A percentile compares a stretch with the other conserved stretches of the same genome.
phyloP scores from a whole-genome alignment of 1,140 invertebrate species.

The Penaeus japonicus region DNA sequence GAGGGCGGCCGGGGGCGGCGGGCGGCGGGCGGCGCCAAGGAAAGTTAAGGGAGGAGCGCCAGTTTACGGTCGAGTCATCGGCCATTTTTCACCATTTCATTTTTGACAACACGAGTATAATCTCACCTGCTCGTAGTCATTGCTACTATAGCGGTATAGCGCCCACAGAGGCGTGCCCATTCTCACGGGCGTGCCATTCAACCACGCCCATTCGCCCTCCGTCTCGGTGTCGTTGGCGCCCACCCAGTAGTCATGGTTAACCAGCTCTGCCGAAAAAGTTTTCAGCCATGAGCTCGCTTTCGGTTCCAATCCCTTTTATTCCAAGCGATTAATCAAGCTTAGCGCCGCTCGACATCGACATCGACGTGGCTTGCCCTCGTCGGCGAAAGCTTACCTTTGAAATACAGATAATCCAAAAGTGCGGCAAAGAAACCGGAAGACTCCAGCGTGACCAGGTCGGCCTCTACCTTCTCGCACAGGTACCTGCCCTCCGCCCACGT shows the following conservation, averaged over 20 bases:
- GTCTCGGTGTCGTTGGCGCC: neutral
- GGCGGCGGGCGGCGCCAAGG: too few species aligned
- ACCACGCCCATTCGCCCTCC: conserved; percentile 2
- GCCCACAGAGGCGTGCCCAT: conserved; percentile 19
- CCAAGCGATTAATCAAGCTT: too few species aligned
- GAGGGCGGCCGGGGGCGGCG: neutral
- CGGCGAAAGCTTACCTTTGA: too few species aligned
- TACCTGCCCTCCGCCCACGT: conserved; percentile 4
- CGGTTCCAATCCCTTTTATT: too few species aligned
- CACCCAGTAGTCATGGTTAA: neutral
- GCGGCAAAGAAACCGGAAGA: neutral
- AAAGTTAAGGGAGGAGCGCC: neutral
- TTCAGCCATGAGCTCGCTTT: too few species aligned
- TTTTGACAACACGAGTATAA: too few species aligned
- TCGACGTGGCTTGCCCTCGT: too few species aligned
- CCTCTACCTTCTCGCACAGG: conserved; percentile 8
- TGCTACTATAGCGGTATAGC: neutral
- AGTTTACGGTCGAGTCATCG: neutral
- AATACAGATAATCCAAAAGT: neutral
- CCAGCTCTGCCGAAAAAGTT: neutral
- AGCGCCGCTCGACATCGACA: too few species aligned
- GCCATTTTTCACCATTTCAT: too few species aligned
- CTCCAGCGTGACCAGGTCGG: neutral
- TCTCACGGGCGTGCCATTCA: neutral
- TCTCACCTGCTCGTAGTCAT: neutral